Percentiles rank a stretch among this genome's conserved stretches.
phyloP scores from a whole-genome alignment of 2,888 invertebrate genomes.

The Tipula lateralis region DNA sequence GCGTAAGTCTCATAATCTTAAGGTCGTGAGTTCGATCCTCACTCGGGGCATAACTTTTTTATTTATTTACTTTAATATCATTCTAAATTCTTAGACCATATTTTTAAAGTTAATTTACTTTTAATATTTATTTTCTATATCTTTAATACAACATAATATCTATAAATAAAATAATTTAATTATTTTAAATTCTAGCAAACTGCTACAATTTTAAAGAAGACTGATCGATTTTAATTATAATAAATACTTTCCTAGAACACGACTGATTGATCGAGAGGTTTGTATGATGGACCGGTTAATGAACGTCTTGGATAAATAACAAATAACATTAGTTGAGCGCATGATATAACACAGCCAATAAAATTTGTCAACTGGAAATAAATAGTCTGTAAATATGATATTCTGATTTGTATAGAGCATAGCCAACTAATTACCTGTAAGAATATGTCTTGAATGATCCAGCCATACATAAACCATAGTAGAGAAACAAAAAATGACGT shows the following conservation, averaged over 20 bases:
- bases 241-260: not conserved
- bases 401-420: not conserved
- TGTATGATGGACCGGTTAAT: slow-evolving; percentile 45
- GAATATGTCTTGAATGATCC: slow-evolving; percentile 64
- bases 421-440: slow-evolving; percentile 57
- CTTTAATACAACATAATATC: not conserved
- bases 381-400: not conserved
- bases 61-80: too few relatives aligned
- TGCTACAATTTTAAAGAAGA: not conserved
- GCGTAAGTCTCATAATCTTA: slow-evolving; percentile 32
- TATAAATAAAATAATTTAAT: not conserved
- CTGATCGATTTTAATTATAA: not conserved
- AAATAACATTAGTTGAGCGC: slow-evolving; percentile 66
- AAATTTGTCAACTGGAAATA: slow-evolving; percentile 67
- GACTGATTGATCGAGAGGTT: not conserved
- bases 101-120: not conserved
- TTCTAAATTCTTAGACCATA: too few relatives aligned
- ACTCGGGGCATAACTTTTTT: slow-evolving; percentile 29
- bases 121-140: not conserved
- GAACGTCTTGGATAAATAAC: slow-evolving; percentile 55
- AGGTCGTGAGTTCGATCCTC: slow-evolving; percentile 32
- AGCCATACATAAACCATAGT: slow-evolving; percentile 76
- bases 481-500: slow-evolving; percentile 69
- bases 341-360: slow-evolving; percentile 63
- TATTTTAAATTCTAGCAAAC: not conserved